These are phyloP conservation scores for Axinella damicornis DNA, from an alignment of 37 sponge, comb jelly and placozoan genomes.

Conservation along the genomic window DNA sequence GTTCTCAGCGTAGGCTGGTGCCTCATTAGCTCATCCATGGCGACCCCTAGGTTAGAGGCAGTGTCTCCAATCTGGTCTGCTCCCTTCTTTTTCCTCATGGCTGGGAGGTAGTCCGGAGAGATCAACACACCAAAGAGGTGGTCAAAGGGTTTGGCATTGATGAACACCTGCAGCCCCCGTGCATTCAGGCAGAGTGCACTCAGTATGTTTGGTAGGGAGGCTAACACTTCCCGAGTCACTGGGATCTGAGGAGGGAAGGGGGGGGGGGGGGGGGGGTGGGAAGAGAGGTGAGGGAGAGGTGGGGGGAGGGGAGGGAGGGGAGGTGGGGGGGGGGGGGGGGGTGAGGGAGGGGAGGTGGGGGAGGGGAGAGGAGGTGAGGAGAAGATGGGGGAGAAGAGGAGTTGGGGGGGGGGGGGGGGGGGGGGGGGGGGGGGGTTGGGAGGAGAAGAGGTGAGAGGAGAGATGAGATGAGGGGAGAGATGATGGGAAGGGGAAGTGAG, in stretches of 20 bases:
- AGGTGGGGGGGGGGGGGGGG: background rate
- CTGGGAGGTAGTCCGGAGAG: constrained; percentile 89
- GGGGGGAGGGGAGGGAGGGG: background rate
- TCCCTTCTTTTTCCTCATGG: constrained; percentile 91
- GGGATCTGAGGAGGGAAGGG: constrained; percentile 68
- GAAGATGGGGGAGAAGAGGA: background rate
- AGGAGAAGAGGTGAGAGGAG: background rate
- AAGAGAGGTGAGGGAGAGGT: background rate
- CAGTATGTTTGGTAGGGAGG: constrained; percentile 92
- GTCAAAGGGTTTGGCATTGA: constrained; percentile 90
- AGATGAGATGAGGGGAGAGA: background rate
- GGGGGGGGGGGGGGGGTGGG: background rate
- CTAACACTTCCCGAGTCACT: constrained; percentile 91
- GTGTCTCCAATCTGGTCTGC: constrained; percentile 82
- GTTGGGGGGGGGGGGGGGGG: background rate
- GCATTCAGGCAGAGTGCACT: constrained; percentile 97
- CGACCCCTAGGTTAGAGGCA: constrained; percentile 88
- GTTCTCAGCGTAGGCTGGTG: constrained; percentile 92
- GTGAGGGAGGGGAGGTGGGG: background rate
- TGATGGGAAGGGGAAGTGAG: background rate
- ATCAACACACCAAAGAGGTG: constrained; percentile 92
- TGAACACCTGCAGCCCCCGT: constrained; percentile 83
- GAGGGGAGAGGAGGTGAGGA: background rate
- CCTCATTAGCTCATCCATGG: constrained; percentile 98
- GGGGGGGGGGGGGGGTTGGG: background rate